phyloP scores from a whole-genome alignment of 1,140 invertebrate genomes.

The Camponotus floridanus region DNA sequence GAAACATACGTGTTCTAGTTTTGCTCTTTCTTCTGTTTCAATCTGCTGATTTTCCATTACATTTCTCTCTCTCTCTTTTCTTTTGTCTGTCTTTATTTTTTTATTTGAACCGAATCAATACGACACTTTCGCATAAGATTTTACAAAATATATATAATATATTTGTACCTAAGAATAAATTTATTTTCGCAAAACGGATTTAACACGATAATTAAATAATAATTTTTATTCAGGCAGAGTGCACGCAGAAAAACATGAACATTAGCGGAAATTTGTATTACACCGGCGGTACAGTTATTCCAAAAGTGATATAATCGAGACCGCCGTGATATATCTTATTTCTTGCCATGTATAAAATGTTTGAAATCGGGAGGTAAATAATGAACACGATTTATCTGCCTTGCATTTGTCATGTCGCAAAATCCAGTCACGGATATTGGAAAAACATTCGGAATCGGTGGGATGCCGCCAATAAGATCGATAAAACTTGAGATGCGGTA shows the following conservation, averaged over 20 bases:
- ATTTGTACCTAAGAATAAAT: not conserved
- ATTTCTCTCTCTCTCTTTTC: not conserved
- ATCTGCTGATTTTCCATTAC: not conserved
- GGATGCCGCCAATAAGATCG: slow-evolving; percentile 51
- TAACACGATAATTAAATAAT: slow-evolving; percentile 1
- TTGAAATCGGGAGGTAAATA: slow-evolving; percentile 48
- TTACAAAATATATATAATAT: not conserved
- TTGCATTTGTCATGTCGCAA: slow-evolving; percentile 59
- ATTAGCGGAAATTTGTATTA: not conserved
- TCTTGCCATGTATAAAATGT: slow-evolving; percentile 43
- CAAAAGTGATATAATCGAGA: not conserved
- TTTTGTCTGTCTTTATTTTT: not conserved
- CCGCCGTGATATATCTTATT: slow-evolving; percentile 40
- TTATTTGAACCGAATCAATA: not conserved
- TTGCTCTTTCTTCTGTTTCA: not conserved
- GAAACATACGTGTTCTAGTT: not conserved
- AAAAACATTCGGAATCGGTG: slow-evolving; percentile 56
- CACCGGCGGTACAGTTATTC: not conserved
- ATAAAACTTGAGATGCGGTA: slow-evolving; percentile 61
- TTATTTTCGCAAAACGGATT: not conserved
- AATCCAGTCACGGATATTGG: slow-evolving; percentile 64
- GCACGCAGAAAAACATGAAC: not conserved
- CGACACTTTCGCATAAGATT: not conserved
- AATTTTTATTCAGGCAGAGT: not conserved
- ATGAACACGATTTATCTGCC: slow-evolving; percentile 56